Percentiles rank a stretch among this genome's conserved stretches.
phyloP scores from a whole-genome alignment of 2,888 invertebrate genomes.

The Drosophila kuntzei region DNA sequence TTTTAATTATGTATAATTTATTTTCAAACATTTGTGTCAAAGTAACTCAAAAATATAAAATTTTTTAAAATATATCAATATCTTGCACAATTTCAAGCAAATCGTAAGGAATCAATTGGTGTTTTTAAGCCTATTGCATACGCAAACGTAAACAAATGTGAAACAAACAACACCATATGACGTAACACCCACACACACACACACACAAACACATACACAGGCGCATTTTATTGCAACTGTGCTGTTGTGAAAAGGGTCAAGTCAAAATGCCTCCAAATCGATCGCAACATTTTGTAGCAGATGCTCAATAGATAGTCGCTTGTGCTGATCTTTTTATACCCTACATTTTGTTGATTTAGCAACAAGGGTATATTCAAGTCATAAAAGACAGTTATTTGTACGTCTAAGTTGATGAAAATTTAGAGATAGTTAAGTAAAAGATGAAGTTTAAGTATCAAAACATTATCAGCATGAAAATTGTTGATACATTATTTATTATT shows the following conservation, averaged over 20 bases:
- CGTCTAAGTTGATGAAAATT: neutral
- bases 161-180: constrained; percentile 22
- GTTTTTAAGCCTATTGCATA: constrained; percentile 11
- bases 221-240: constrained; percentile 27
- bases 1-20: too few relatives aligned
- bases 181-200: constrained; percentile 19
- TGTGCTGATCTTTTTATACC: constrained; percentile 6
- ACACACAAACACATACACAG: constrained; percentile 1
- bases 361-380: neutral
- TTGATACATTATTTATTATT: too few relatives aligned
- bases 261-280: constrained; percentile 18
- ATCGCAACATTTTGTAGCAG: constrained; percentile 18
- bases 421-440: neutral
- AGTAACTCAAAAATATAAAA: neutral
- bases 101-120: constrained; percentile 1
- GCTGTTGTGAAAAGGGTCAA: constrained; percentile 22
- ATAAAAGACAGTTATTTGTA: neutral
- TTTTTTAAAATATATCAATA: neutral
- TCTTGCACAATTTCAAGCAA: constrained; percentile 15
- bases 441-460: too few relatives aligned
- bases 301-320: constrained; percentile 13
- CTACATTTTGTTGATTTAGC: neutral
- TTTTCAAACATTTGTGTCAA: neutral
- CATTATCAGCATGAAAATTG: too few relatives aligned
- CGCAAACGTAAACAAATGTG: constrained; percentile 36